Evolutionary conservation across 1,140 invertebrate species (phyloP).

Genomic region (Procambarus virginalis): DNA sequence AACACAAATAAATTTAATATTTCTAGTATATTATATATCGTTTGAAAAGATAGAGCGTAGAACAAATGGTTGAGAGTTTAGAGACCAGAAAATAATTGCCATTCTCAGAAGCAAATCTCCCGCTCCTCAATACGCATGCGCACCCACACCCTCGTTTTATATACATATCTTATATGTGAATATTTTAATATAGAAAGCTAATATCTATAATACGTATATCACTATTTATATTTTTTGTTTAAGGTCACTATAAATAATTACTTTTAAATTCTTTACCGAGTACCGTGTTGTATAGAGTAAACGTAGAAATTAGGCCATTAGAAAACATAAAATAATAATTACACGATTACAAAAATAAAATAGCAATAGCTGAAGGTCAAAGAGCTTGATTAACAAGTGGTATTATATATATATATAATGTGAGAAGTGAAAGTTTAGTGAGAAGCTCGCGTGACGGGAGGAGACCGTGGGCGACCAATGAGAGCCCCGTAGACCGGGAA

Average conservation of each 20-base stretch:
- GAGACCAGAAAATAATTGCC: too few species aligned
- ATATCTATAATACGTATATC: neutral
- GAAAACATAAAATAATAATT: neutral
- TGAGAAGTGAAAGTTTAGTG: neutral
- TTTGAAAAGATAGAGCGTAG: too few species aligned
- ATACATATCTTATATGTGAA: neutral
- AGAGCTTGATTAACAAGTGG: neutral
- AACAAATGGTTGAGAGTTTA: too few species aligned
- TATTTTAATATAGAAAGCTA: neutral
- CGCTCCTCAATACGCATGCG: neutral
- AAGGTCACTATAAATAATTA: neutral
- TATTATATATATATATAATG: neutral
- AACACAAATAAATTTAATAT: too few species aligned
- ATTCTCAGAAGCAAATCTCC: too few species aligned
- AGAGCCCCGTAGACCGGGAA: conserved; percentile 55
- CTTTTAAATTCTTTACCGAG: neutral
- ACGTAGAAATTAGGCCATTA: neutral
- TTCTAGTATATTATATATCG: too few species aligned
- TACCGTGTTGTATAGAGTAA: neutral
- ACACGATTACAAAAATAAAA: neutral
- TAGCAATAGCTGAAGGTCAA: neutral
- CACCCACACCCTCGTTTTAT: neutral
- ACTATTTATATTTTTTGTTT: neutral
- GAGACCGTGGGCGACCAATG: conserved; percentile 49
- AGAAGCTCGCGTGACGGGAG: conserved; percentile 29